These are phyloP conservation scores for Pristionchus japonicus DNA, from an alignment of 2,888 invertebrate species.

Conservation along the genomic window DNA sequence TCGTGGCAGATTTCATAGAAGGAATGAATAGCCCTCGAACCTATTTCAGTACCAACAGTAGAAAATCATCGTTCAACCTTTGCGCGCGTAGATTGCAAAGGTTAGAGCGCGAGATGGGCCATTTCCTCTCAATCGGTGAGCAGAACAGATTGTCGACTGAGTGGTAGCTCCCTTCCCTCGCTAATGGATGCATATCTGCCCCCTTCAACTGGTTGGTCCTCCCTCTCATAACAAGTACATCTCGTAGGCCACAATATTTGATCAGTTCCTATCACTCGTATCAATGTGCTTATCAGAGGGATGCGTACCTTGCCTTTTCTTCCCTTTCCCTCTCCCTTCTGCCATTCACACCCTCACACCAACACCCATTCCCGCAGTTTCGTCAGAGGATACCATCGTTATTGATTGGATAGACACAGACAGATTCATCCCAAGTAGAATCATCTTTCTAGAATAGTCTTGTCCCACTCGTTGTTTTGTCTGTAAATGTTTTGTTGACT, in stretches of 20 bases:
- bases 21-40: too few relatives aligned
- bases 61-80: too few relatives aligned
- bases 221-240: constrained; percentile 7
- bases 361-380: neutral
- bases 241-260: constrained; percentile 34
- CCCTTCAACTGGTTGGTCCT: neutral
- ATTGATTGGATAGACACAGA: neutral
- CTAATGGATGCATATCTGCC: neutral
- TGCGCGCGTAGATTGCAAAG: neutral
- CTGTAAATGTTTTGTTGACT: neutral
- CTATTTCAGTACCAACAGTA: too few relatives aligned
- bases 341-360: constrained; percentile 14
- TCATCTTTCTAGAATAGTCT: neutral
- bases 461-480: neutral
- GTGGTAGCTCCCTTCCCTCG: neutral
- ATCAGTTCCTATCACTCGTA: constrained; percentile 18
- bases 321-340: constrained; percentile 23
- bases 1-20: too few relatives aligned
- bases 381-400: neutral
- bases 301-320: constrained; percentile 11
- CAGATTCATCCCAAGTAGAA: neutral
- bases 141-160: neutral
- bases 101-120: neutral
- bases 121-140: neutral
- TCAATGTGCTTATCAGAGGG: constrained; percentile 27